These are phyloP conservation scores for Leucosticte australis DNA, from an alignment of 2,113 vertebrate genomes.

Conservation along the genomic window DNA sequence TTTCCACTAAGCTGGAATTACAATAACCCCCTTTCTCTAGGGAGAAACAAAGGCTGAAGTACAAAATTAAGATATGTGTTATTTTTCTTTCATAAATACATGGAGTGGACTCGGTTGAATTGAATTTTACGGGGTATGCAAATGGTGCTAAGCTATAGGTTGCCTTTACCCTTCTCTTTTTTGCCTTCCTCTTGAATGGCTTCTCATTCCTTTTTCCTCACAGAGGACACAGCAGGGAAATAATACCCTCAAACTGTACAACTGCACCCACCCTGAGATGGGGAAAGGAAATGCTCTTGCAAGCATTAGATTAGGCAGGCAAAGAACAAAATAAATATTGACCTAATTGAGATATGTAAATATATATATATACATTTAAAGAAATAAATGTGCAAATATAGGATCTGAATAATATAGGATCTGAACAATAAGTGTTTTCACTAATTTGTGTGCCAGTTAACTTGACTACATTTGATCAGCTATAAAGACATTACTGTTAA, in stretches of 20 bases:
- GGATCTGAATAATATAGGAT: background rate
- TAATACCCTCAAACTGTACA: background rate
- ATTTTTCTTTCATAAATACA: constrained; percentile 50
- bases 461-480: background rate
- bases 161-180: background rate
- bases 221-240: background rate
- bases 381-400: background rate
- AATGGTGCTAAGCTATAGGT: background rate
- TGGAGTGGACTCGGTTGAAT: background rate
- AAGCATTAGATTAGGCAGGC: background rate
- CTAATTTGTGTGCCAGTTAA: constrained; percentile 57
- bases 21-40: constrained; percentile 45
- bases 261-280: background rate
- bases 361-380: background rate
- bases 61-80: constrained; percentile 63
- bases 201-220: background rate
- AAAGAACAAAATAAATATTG: background rate
- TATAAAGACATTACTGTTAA: constrained; percentile 62
- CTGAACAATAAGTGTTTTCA: constrained; percentile 44
- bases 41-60: constrained; percentile 39
- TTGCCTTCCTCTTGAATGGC: background rate
- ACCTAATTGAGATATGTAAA: background rate
- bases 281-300: background rate
- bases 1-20: constrained; percentile 74
- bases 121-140: background rate